These are phyloP conservation scores for Sebastes oblongus DNA, from an alignment of 2,797 vertebrate genomes.

Conservation along the genomic window DNA sequence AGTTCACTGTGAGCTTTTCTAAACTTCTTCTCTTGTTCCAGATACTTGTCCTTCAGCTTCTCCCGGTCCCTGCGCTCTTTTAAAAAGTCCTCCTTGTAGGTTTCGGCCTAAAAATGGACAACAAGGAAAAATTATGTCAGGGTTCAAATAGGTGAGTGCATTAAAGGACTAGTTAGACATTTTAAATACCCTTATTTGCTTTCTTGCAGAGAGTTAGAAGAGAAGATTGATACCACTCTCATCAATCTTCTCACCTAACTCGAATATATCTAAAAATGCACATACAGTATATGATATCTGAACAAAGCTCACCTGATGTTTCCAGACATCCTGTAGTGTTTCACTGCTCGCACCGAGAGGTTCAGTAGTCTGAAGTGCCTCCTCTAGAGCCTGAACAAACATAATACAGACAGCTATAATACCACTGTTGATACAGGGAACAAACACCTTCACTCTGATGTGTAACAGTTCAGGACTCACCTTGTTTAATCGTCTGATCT, in stretches of 20 bases:
- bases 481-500: constrained; percentile 75
- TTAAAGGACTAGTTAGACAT: too few species aligned
- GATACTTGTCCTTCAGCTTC: constrained; percentile 61
- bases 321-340: constrained; percentile 66
- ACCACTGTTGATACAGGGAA: too few species aligned
- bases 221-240: neutral
- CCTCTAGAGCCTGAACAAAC: constrained; percentile 53
- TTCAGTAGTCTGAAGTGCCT: constrained; percentile 19
- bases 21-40: constrained; percentile 62
- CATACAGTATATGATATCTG: too few species aligned
- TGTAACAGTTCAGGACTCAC: constrained; percentile 16
- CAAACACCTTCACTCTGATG: neutral
- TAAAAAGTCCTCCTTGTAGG: constrained; percentile 77
- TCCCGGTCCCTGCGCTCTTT: constrained; percentile 73
- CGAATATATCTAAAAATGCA: too few species aligned
- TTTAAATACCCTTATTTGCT: neutral
- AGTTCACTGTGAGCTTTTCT: constrained; percentile 52
- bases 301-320: constrained; percentile 67
- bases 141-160: neutral
- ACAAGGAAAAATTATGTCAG: neutral
- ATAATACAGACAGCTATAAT: neutral
- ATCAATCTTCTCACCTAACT: too few species aligned
- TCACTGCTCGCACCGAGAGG: constrained; percentile 1
- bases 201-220: neutral
- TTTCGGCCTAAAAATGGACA: constrained; percentile 53